Base-by-base conservation (phyloP, 2,113 vertebrate genomes). In the Heterotis niloticus region DNA sequence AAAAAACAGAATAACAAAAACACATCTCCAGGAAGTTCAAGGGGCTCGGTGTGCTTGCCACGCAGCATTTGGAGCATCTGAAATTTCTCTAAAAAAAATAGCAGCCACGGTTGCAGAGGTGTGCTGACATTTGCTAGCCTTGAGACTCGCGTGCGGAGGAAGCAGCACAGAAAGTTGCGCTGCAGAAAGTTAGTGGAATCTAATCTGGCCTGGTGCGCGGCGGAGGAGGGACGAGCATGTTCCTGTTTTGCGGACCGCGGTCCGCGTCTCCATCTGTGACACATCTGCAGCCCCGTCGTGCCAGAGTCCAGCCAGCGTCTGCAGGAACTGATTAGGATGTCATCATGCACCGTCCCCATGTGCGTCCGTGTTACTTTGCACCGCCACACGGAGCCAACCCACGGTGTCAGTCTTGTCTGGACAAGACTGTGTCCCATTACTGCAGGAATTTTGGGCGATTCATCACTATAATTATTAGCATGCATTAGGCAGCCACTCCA, bases 401-500 rank as follows among this genome's bases (percentile, higher is more conserved):
- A n/a, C 66, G 65, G 78, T 66, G 60, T 75, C 54, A 20, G 20
- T 17, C 34, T 60, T 18, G 51, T 78, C 64, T 76, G 59, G 64
- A 67, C 76, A 74, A 73, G 80, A 65, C 65, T 62, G 70, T 70
- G 77, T 16, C 34, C 78, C 81, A 87, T 87, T 88, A 81, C 81
- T 80, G 59, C 11, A 72, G 75, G 79, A 83, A 72, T 75, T 66
- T 85, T 54, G 20, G 23, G 24, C 83, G 64, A 60, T 57, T 73
- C 81, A 81, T 87, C 85, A 87, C 79, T 78, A 83, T 85, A 86
- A 81, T 54, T 56, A 66, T 84, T 82, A 54, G 20, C 70, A 73
- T 10, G 52, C 34, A 66, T 84, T 82, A 54, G 20, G 44, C 51
- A 4, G 52, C 34, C 20, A 10, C 44, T 52, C 44, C n/a, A 54